Base-by-base conservation (phyloP, 2,797 vertebrate species). In the Spondyliosoma cantharus region DNA sequence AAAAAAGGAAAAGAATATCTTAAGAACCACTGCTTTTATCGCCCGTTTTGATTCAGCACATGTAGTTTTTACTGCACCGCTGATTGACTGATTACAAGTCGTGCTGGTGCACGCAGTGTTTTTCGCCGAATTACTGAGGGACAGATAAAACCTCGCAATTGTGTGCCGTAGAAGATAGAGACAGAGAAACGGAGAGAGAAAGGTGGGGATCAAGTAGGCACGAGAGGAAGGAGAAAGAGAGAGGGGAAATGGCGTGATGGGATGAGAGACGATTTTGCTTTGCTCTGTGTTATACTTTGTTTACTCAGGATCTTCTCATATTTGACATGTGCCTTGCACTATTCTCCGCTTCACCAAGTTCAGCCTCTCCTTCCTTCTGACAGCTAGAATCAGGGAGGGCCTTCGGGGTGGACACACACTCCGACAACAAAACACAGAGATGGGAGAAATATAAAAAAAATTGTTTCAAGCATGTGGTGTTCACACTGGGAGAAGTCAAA, bases 291-390 rank as follows among this genome's bases (percentile, higher is more conserved):
- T 93, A 83, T 92, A 92, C 84, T 87, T 93, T 94, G 90, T 95
- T 94, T 94, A 90, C 89, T 93, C 86, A 83, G 87, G 84, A 92
- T 89, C 85, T 87, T 84, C 89, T 91, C 89, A 87, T 91, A 91
- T 94, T 93, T 94, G 93, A 94, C 94, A 93, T 93, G 90, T 93
- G 91, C 90, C 94, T 93, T 84, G 87, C 90, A 89, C 89, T 87
- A 90, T 93, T 88, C 91, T 92, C 80, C 83, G 90, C 92, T 92
- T 94, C 91, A 91, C 91, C 93, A 93, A 90, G 75, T 92, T 89
- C 61, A 85, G 84, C 84, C 85, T 91, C 87, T 89, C 73, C 77
- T 79, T 92, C 62, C 80, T 68, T 80, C 86, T 93, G 92, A 93
- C 91, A 92, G 90, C 87, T 84, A 45, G 83, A 87, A 91, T 91